These are phyloP conservation scores for Trisateles emortualis DNA, from an alignment of 2,888 invertebrate species.

Conservation along the genomic window DNA sequence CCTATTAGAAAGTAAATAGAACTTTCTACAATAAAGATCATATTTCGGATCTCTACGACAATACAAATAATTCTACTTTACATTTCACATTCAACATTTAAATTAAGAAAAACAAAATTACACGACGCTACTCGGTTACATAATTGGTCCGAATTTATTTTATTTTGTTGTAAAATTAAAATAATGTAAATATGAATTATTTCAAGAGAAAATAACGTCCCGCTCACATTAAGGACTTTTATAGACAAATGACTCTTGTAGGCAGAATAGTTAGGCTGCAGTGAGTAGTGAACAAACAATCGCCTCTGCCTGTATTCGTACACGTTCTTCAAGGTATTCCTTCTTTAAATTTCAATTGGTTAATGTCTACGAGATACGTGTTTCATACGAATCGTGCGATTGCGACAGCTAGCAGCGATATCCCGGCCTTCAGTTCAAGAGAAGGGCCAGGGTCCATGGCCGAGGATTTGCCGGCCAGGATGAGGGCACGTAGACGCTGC, in stretches of 20 bases:
- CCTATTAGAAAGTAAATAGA: conserved; percentile 14
- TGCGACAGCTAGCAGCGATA: conserved; percentile 73
- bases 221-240: conserved; percentile 9
- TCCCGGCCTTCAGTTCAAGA: conserved; percentile 66
- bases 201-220: conserved; percentile 35
- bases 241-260: conserved; percentile 12
- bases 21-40: neutral
- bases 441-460: conserved; percentile 68
- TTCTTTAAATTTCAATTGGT: conserved; percentile 30
- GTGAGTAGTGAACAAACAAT: conserved; percentile 22
- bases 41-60: conserved; percentile 8
- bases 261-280: conserved; percentile 35
- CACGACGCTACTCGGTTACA: conserved; percentile 70
- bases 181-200: conserved; percentile 24
- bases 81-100: conserved; percentile 58
- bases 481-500: conserved; percentile 87
- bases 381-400: conserved; percentile 79
- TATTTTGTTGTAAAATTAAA: conserved; percentile 53
- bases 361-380: conserved; percentile 34
- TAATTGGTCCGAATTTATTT: conserved; percentile 82
- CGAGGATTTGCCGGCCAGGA: conserved; percentile 87
- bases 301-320: conserved; percentile 18
- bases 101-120: conserved; percentile 49
- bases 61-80: conserved; percentile 38
- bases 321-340: conserved; percentile 11